A percentile compares a stretch with the other conserved stretches of the same genome.
Evolutionary conservation across 2,113 vertebrate genomes (phyloP).

Genomic region (Todiramphus saurophagus): DNA sequence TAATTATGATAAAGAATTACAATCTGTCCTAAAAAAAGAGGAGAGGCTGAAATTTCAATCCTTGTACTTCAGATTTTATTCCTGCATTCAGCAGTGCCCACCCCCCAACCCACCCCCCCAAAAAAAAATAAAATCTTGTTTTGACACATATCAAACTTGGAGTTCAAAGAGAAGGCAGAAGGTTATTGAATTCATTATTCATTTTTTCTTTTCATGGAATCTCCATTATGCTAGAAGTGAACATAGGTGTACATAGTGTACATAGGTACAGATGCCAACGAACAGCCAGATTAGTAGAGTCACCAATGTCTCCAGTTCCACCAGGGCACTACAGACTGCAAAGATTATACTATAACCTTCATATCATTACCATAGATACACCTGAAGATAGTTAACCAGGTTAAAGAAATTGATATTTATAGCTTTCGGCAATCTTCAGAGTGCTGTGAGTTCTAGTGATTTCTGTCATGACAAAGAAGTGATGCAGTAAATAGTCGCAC

Average conservation of each 20-base stretch:
- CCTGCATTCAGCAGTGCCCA: neutral
- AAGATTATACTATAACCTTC: neutral
- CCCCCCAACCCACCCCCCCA: fast-evolving
- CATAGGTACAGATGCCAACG: neutral
- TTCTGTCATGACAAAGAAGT: neutral
- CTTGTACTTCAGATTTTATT: neutral
- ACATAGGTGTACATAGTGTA: neutral
- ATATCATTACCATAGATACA: neutral
- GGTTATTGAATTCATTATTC: neutral
- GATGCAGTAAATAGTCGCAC: neutral
- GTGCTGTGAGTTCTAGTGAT: neutral
- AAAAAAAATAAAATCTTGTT: neutral
- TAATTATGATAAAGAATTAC: neutral
- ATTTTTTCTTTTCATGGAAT: neutral
- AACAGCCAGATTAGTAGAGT: neutral
- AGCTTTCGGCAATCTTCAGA: neutral
- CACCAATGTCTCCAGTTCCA: neutral
- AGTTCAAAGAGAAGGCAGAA: neutral
- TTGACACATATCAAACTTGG: neutral
- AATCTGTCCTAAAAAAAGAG: neutral
- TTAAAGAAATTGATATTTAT: neutral
- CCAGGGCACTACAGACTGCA: neutral
- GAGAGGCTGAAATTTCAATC: too few relatives aligned
- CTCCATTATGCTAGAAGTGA: neutral
- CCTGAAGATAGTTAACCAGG: neutral